Percentiles rank a stretch among this genome's conserved stretches.
phyloP scores from a whole-genome alignment of 2,888 invertebrate species.

The Strigamia maritima region DNA sequence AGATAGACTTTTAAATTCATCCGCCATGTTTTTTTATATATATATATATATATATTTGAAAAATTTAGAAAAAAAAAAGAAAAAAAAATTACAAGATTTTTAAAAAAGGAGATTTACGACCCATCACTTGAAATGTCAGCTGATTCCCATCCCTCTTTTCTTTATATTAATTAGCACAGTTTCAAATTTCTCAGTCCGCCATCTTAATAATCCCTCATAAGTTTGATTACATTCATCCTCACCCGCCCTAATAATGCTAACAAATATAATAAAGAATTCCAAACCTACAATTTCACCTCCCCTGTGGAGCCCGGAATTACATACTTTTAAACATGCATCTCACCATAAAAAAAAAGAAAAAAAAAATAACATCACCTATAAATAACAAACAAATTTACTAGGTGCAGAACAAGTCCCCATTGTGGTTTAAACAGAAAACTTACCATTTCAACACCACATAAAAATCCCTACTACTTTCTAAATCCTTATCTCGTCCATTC shows the following conservation, averaged over 20 bases:
- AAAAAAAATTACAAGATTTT: neutral
- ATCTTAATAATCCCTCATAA: neutral
- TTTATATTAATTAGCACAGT: neutral
- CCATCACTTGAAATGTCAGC: neutral
- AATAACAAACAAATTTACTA: neutral
- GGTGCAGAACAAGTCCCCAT: neutral
- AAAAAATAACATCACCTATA: neutral
- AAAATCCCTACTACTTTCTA: neutral
- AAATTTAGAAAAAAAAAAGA: too few species aligned
- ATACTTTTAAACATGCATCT: neutral
- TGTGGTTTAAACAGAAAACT: neutral
- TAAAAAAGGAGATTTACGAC: neutral
- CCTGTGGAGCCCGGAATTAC: neutral
- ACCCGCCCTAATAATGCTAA: neutral
- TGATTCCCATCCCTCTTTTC: neutral
- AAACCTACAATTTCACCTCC: neutral
- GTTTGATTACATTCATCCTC: neutral
- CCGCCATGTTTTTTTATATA: too few species aligned
- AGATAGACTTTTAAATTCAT: neutral
- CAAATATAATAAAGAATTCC: neutral
- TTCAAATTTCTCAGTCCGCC: neutral
- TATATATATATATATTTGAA: too few species aligned
- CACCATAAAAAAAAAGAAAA: neutral
- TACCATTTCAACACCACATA: neutral
- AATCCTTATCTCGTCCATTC: neutral